Evolutionary conservation across 2,113 vertebrate species (phyloP).

Genomic region (Stigmatopora nigra): DNA sequence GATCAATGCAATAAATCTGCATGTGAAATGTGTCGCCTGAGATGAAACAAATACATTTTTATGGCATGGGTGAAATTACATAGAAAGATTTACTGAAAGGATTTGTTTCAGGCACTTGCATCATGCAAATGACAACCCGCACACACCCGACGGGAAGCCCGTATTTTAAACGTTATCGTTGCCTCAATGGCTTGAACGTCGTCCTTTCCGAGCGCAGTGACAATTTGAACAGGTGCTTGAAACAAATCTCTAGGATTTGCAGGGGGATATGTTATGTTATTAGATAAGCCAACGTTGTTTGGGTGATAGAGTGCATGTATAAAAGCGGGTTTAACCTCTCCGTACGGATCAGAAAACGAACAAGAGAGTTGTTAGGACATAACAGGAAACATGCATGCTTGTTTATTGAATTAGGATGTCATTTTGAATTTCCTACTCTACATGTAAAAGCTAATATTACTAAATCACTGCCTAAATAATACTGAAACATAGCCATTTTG

Average conservation of each 20-base stretch:
- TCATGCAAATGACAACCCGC: background rate
- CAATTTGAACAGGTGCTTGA: constrained; percentile 23
- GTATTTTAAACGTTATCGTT: no score
- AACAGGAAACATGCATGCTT: no score
- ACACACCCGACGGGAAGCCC: background rate
- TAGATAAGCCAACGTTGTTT: constrained; percentile 15
- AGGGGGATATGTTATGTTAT: constrained; percentile 19
- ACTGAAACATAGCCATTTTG: no score
- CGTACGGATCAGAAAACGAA: no score
- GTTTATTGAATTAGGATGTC: no score
- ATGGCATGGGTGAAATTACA: background rate
- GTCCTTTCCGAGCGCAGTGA: background rate
- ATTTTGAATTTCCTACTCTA: no score
- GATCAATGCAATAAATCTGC: constrained; percentile 1
- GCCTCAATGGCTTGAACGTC: background rate
- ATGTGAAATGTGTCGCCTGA: background rate
- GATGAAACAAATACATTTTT: background rate
- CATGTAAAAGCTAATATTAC: no score
- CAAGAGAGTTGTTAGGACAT: no score
- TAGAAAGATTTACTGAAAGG: background rate
- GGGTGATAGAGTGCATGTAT: background rate
- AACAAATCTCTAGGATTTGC: constrained; percentile 34
- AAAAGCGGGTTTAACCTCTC: background rate
- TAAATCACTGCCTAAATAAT: no score
- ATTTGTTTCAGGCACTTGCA: background rate